These are phyloP conservation scores for Spinus pinus DNA, from an alignment of 2,797 vertebrate genomes.

Conservation along the genomic window DNA sequence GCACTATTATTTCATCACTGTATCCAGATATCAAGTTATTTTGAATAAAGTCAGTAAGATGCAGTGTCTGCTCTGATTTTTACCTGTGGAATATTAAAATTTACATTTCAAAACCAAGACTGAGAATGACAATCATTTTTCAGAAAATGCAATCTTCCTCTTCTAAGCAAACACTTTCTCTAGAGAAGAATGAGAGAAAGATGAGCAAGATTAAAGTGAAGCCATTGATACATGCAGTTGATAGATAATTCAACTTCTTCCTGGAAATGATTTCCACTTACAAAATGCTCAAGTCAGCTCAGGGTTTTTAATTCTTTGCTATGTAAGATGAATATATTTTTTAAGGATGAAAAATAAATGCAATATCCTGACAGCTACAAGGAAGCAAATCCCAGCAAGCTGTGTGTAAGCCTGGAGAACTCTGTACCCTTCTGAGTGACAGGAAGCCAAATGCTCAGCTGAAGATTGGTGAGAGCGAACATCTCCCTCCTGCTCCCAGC, in stretches of 20 bases:
- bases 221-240: neutral
- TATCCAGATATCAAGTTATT: neutral
- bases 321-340: neutral
- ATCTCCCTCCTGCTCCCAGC: neutral
- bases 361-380: neutral
- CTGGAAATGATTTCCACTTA: neutral
- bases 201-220: neutral
- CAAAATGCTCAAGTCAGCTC: neutral
- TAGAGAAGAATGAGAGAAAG: neutral
- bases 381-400: neutral
- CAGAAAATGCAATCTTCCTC: neutral
- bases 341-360: neutral
- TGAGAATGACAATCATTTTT: neutral
- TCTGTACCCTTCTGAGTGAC: neutral
- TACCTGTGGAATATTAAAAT: neutral
- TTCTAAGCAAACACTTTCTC: neutral
- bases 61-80: neutral
- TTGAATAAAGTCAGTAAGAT: neutral
- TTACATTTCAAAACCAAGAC: slow-evolving; percentile 20
- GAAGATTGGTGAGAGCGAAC: neutral
- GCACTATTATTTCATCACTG: neutral
- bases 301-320: slow-evolving; percentile 8
- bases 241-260: neutral
- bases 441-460: neutral
- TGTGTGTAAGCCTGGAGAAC: neutral